Conservation (phyloP, 2,888 invertebrate genomes). For the Dicycla oo region DNA sequence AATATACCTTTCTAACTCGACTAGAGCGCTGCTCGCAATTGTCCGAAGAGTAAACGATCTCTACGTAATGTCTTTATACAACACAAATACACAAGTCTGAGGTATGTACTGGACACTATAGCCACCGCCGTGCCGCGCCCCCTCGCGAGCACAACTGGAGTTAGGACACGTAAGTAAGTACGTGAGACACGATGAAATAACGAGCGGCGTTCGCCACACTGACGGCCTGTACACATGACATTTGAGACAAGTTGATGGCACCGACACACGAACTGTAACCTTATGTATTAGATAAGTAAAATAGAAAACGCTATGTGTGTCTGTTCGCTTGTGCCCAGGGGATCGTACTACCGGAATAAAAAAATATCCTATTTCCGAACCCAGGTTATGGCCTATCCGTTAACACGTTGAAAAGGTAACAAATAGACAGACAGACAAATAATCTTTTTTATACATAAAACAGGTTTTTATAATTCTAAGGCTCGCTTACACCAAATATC, state of each 20-base stretch:
- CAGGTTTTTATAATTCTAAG: too few relatives aligned
- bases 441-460: too few relatives aligned
- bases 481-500: too few relatives aligned
- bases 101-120: conserved; percentile 18
- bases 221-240: conserved; percentile 40
- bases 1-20: conserved; percentile 1
- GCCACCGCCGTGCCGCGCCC: conserved; percentile 33
- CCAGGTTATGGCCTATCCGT: too few relatives aligned
- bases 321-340: too few relatives aligned
- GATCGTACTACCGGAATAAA: too few relatives aligned
- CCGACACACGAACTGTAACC: conserved; percentile 21
- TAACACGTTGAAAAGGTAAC: too few relatives aligned
- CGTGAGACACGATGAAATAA: conserved; percentile 36
- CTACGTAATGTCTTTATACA: neutral
- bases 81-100: neutral
- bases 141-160: conserved; percentile 34
- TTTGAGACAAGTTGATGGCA: conserved; percentile 10
- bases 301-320: too few relatives aligned
- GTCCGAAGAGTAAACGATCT: neutral
- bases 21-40: neutral
- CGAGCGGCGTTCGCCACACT: conserved; percentile 2
- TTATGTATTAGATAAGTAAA: conserved; percentile 43
- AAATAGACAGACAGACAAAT: too few relatives aligned
- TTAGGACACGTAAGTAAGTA: conserved; percentile 44
- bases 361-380: too few relatives aligned